Evolutionary conservation across 2,888 invertebrate species (phyloP).

Genomic region (Eupithecia dodoneata): DNA sequence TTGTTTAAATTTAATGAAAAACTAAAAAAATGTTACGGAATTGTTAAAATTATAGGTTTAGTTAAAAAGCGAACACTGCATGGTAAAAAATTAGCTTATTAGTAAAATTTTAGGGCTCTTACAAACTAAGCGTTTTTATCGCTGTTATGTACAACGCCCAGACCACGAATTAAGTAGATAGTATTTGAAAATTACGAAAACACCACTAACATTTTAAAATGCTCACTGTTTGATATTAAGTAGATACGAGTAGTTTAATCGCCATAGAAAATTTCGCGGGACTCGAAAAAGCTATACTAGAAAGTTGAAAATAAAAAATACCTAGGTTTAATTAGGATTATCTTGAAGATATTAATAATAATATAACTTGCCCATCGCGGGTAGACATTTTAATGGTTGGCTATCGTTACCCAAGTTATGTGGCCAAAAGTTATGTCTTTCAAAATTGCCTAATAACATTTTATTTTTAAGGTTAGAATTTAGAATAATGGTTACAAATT

Average conservation of each 20-base stretch:
- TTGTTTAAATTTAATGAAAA: constrained; percentile 20
- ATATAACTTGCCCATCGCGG: not conserved
- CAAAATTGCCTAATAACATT: constrained; percentile 7
- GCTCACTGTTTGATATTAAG: constrained; percentile 45
- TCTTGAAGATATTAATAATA: too few relatives aligned
- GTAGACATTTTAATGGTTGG: not conserved
- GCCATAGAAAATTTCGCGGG: not conserved
- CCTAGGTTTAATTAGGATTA: not conserved
- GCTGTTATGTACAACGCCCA: not conserved
- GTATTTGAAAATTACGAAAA: constrained; percentile 18
- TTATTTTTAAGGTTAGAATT: not conserved
- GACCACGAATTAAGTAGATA: constrained; percentile 15
- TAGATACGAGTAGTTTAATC: not conserved
- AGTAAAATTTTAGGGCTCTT: not conserved
- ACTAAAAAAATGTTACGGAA: constrained; percentile 29
- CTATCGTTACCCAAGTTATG: not conserved
- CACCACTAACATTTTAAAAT: constrained; percentile 47
- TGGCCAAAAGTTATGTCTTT: constrained; percentile 2
- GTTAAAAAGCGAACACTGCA: constrained; percentile 11
- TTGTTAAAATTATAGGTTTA: constrained; percentile 24
- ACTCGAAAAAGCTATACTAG: constrained; percentile 4
- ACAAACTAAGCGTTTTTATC: not conserved
- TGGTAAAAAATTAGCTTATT: constrained; percentile 7
- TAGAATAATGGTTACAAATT: constrained; percentile 6
- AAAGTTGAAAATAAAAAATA: constrained; percentile 5